These are phyloP conservation scores for Malurus splendens DNA, from an alignment of 2,797 vertebrate species.

Conservation along the genomic window DNA sequence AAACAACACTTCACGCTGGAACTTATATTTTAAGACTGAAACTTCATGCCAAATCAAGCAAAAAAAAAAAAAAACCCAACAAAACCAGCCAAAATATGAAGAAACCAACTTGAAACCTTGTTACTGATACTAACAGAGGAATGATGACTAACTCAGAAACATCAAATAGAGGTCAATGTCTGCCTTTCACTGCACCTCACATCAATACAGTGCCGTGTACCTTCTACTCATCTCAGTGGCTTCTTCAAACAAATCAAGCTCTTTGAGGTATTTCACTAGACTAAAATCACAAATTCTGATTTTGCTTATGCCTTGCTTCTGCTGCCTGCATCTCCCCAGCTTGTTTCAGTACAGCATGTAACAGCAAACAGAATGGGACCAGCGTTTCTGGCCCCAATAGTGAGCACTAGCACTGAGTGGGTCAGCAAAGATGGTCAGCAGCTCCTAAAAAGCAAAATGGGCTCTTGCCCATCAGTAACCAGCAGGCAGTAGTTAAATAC, in stretches of 20 bases:
- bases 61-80: neutral
- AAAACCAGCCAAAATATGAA: neutral
- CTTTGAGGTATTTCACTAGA: constrained; percentile 1
- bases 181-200: neutral
- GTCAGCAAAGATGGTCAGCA: neutral
- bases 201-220: neutral
- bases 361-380: neutral
- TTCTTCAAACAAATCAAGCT: neutral
- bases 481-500: neutral
- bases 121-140: constrained; percentile 11
- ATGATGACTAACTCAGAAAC: constrained; percentile 10
- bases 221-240: neutral
- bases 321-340: neutral
- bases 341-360: neutral
- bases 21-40: neutral
- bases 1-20: neutral
- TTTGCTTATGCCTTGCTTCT: neutral
- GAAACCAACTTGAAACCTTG: constrained; percentile 18
- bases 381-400: neutral
- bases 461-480: neutral
- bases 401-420: neutral
- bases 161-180: constrained; percentile 19
- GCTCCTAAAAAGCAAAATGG: neutral
- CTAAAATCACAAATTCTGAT: neutral
- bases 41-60: neutral